Base-by-base conservation (phyloP, 2,797 vertebrate genomes). In the Craterocephalus amniculus region DNA sequence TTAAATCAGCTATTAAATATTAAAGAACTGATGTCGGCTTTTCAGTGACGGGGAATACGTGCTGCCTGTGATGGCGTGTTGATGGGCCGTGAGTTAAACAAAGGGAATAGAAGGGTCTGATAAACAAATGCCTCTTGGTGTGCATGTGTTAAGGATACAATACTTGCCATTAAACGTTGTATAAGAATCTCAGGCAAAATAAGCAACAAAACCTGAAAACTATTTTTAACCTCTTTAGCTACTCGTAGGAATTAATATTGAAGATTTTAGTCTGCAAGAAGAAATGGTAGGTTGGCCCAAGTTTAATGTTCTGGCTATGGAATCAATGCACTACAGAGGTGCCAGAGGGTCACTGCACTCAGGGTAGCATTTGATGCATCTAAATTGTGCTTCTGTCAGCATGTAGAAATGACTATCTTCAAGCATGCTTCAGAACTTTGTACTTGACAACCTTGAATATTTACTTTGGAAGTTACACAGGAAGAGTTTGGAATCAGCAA, bases 371-470 rank as follows among this genome's bases (percentile, higher is more conserved):
- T n/a, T 63, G 65, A 56, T 16, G 34, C 26, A 43, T 58, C 66
- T 49, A 43, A 67, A 26, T 58, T 40, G 24, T 66, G 3, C 9
- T 8, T 26, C 8, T 51, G 49, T 45, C 31, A 60, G 16, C 26
- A 43, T 58, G 7, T 34, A 57, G 51, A 24, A 45, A 22, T 34
- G 18, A 38, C 38, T 60, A 55, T 73, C 31, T 58, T 71, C 31
- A 62, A 65, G 43, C 5, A 34, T 22, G 31, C 5, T 4, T 58
- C 27, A 1, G 56, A 2, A 12, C 32, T 65, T 55, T 72, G 14
- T 38, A n/a, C 10, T 51, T 66, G 43, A 38, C 57, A 38, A 29
- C 56, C 18, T 22, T 67, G 38, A 40, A 66, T 67, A 27, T 71
- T 68, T 65, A 26, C 3, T 18, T 10, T 32, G 40, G 35, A 52